Evolutionary conservation across 1,140 invertebrate species (phyloP).

Genomic region (Cephus cinctus): DNA sequence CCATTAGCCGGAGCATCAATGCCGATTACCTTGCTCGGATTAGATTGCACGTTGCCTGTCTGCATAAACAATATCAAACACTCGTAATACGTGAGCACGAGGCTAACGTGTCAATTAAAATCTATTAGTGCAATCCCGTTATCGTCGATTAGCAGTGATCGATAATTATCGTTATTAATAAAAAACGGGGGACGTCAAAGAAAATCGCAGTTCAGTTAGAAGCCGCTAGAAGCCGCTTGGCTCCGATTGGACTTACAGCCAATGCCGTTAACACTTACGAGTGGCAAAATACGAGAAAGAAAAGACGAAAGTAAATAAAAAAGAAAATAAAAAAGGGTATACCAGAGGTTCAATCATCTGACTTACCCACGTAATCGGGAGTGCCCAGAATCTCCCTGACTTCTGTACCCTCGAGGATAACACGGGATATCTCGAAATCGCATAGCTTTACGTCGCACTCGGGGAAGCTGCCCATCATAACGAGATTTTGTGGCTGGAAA

Average conservation of each 20-base stretch:
- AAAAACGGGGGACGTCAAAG: too few species aligned
- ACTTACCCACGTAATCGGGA: constrained; percentile 77
- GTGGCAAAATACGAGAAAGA: background rate
- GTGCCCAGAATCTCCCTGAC: constrained; percentile 77
- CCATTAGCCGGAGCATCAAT: constrained; percentile 13
- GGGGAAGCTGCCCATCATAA: constrained; percentile 71
- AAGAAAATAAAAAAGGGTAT: too few species aligned
- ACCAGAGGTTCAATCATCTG: too few species aligned
- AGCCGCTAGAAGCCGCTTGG: too few species aligned
- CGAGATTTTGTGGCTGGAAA: constrained; percentile 72
- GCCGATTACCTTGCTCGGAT: constrained; percentile 16
- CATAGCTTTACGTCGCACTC: constrained; percentile 73
- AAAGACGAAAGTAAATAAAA: background rate
- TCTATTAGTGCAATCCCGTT: constrained; percentile 22
- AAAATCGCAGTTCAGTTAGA: too few species aligned
- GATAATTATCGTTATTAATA: constrained; percentile 31
- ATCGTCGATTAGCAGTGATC: constrained; percentile 14
- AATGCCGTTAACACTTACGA: too few species aligned
- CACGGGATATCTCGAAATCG: constrained; percentile 74
- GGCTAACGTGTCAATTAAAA: constrained; percentile 35
- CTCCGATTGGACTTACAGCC: too few species aligned
- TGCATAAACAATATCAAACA: background rate
- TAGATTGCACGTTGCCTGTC: background rate
- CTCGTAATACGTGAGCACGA: constrained; percentile 1
- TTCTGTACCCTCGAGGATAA: constrained; percentile 66